A percentile compares a stretch with the other conserved stretches of the same genome.
Evolutionary conservation across 1,140 invertebrate species (phyloP).

Genomic region (Holcopasites calliopsidis): DNA sequence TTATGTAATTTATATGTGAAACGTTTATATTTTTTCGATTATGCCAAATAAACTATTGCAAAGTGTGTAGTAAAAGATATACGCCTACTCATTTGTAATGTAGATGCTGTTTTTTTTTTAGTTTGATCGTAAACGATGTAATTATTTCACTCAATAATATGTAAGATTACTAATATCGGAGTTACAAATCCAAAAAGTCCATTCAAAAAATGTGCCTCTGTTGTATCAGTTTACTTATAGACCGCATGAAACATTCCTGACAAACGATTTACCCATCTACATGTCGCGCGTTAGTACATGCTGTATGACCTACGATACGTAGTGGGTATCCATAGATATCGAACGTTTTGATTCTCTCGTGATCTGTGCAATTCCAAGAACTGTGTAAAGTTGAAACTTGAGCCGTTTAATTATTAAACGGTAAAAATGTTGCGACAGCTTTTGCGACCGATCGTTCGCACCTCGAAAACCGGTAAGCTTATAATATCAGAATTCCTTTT

Average conservation of each 20-base stretch:
- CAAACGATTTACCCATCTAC: conserved; percentile 3
- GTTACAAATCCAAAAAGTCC: no score
- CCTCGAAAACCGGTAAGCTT: background rate
- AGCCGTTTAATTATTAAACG: no score
- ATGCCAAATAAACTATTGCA: conserved; percentile 18
- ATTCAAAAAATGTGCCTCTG: background rate
- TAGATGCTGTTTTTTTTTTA: background rate
- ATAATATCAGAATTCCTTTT: background rate
- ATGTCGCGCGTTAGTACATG: background rate
- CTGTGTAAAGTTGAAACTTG: no score
- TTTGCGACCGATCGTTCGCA: background rate
- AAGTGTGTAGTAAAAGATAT: background rate
- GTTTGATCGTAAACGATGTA: no score
- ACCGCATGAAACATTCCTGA: background rate
- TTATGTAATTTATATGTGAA: background rate
- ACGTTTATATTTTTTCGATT: conserved; percentile 19
- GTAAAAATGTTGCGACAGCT: conserved; percentile 25
- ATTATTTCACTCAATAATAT: background rate
- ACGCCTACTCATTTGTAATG: background rate
- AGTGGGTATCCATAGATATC: background rate
- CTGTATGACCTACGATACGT: no score
- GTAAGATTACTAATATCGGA: no score
- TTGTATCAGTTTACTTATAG: background rate
- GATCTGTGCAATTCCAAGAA: no score
- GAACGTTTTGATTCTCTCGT: no score